phyloP scores from a whole-genome alignment of 2,888 invertebrate species.

The Drosophila ustulata region DNA sequence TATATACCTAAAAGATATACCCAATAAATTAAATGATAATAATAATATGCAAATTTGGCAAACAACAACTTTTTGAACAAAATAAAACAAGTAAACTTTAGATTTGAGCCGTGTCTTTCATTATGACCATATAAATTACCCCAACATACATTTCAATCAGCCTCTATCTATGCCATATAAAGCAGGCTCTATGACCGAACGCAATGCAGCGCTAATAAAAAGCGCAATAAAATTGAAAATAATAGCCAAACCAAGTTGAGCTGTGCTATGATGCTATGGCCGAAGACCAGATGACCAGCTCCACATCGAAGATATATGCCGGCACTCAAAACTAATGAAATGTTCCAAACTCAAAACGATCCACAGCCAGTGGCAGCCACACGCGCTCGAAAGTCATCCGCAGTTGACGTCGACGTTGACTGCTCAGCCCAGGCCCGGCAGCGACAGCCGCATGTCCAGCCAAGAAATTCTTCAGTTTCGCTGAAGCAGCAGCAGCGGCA shows the following conservation, averaged over 20 bases:
- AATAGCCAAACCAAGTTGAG: conserved; percentile 66
- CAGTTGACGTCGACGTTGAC: conserved; percentile 10
- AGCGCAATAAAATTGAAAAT: conserved; percentile 78
- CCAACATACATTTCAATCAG: conserved; percentile 62
- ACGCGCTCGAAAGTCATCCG: conserved; percentile 31
- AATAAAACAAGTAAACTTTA: conserved; percentile 52
- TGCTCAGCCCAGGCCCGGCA: conserved; percentile 41
- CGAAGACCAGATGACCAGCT: conserved; percentile 44
- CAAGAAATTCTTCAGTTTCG: conserved; percentile 71
- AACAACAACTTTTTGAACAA: conserved; percentile 70
- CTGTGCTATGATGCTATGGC: conserved; percentile 7
- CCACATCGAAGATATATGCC: conserved; percentile 72
- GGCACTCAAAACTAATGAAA: conserved; percentile 82
- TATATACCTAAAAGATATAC: conserved; percentile 33
- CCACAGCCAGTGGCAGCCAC: conserved; percentile 56
- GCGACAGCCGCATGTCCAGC: conserved; percentile 73
- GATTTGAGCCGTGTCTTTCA: conserved; percentile 54
- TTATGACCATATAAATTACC: conserved; percentile 52
- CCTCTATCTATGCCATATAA: conserved; percentile 56
- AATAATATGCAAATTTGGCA: conserved; percentile 71
- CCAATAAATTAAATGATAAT: conserved; percentile 32
- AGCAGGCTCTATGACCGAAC: conserved; percentile 46
- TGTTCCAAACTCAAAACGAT: conserved; percentile 75
- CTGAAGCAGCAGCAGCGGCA: conserved; percentile 18
- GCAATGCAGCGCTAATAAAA: conserved; percentile 77